Base-by-base conservation (phyloP, 2,888 invertebrate species). In the Drosophila peninsularis region DNA sequence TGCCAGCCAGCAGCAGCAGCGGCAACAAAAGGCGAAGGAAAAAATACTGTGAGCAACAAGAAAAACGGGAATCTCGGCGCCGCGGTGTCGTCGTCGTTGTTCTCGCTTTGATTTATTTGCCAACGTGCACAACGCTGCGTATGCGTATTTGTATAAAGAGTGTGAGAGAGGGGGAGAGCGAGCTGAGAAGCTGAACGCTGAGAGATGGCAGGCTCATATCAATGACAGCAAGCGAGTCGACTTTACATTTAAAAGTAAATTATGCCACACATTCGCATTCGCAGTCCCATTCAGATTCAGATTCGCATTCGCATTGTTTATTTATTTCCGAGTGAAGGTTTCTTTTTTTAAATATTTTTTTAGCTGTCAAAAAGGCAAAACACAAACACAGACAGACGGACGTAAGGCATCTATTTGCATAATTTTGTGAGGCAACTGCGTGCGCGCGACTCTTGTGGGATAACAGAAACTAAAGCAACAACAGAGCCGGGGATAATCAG, bases 201-300 rank as follows among this genome's bases (percentile, higher is more conserved):
- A 10, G 50, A 34, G 50, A 32, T 21, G 50, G 21, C 36, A 14
- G 36, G 21, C 77, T 64, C 75, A 62, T 82, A 83, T 82, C 82
- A 86, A 83, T 82, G 87, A 82, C 87, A 81, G 64, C 70, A 37
- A 44, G 68, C 67, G 62, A 78, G 71, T 80, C 72, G 84, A 81
- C 78, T 83, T 83, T 79, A 65, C 80, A 83, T 85, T 83, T 82
- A 88, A 85, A 88, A 88, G 88, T 84, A 76, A 84, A 88, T 85
- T 87, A 84, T 84, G 70, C 70, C 60, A 62, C 56, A 62, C 67
- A 49, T 27, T 62, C 56, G 7, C 13, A 45, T 44, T n/a, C 58
- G 2, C 17, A 56, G 17, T 36, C 36, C 2, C 1, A 32, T 32
- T 42, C 32, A 7, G 2, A 50, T 36, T 39, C 42, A 11, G 32